Base-by-base conservation (phyloP, 2,797 vertebrate genomes). In the Protosalanx chinensis region DNA sequence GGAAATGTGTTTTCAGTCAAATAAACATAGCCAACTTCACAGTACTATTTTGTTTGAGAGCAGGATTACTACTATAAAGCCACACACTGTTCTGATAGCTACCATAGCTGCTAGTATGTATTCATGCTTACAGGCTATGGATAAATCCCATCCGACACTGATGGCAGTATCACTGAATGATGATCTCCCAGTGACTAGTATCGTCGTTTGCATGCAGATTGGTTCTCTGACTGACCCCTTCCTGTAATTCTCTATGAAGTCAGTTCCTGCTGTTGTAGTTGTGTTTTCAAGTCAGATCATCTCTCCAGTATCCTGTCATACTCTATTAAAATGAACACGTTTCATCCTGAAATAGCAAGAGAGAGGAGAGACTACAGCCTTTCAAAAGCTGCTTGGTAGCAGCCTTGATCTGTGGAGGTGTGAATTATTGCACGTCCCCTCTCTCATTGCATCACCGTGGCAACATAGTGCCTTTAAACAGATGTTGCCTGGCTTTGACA, bases 401-500 rank as follows among this genome's bases (percentile, higher is more conserved):
- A 29, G 27, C 10, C 58, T 60, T 29, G 18, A 23, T 57, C 51
- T 68, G 30, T 18, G 7, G 51, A 57, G 51, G 66, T 56, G 51
- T 35, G 51, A 35, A 7, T 35, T 68, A 68, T 6, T 6, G 30
- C 49, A 57, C n/a, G 75, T 37, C 15, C 49, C 51, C 30, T 56
- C 23, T 13, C 65, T 35, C 16, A 13, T 56, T 56, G 51, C 41
- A 20, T 15, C 20, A 20, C 35, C 23, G 61, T 59, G 7, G 66
- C 33, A 23, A 23, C n/a, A n/a, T 35, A 69, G 61, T 29, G 69
- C 72, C 80, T 79, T 65, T 4, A 0, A 72, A 78, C 89, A 88
- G 88, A 89, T 89, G 89, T 82, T 72, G 71, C 71, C 72, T 46
- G 30, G 68, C 76, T 66, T 71, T 51, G 41, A 67, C 18, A 1